phyloP scores from a whole-genome alignment of 2,888 invertebrate species.

The Ochropleura leucogaster region DNA sequence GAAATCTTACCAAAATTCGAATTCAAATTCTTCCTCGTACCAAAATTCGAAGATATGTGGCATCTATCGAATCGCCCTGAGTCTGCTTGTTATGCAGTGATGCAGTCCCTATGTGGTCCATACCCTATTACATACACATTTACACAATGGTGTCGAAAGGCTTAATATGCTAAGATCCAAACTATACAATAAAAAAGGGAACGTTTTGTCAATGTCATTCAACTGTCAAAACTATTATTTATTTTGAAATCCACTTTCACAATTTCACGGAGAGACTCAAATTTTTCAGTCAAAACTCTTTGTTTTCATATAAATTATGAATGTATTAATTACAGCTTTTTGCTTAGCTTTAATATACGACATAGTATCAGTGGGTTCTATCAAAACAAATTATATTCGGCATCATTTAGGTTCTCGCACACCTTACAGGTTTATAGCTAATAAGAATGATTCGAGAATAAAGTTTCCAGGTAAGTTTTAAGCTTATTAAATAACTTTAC shows the following conservation, averaged over 20 bases:
- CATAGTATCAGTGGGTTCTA: slow-evolving; percentile 35
- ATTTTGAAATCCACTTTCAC: slow-evolving; percentile 35
- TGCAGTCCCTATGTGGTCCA: neutral
- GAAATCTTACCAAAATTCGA: neutral
- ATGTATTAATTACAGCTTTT: slow-evolving; percentile 39
- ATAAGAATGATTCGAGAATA: slow-evolving; percentile 91
- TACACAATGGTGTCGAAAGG: neutral
- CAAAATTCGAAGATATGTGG: neutral
- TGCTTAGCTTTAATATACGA: slow-evolving; percentile 40
- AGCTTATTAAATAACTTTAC: neutral
- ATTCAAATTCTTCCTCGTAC: neutral
- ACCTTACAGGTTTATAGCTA: slow-evolving; percentile 93
- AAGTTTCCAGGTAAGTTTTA: slow-evolving; percentile 90
- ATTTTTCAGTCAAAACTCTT: neutral
- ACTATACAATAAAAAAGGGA: neutral
- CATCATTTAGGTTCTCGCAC: slow-evolving; percentile 92
- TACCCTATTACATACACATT: too few species aligned
- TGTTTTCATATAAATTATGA: slow-evolving; percentile 51
- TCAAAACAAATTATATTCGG: slow-evolving; percentile 72
- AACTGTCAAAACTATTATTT: slow-evolving; percentile 34
- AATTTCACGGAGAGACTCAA: neutral
- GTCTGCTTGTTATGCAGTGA: neutral
- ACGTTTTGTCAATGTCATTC: neutral
- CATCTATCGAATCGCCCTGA: neutral
- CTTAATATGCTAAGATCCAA: neutral